Conservation (phyloP, 2,888 invertebrate species). For the Lycocerus yunnanus region DNA sequence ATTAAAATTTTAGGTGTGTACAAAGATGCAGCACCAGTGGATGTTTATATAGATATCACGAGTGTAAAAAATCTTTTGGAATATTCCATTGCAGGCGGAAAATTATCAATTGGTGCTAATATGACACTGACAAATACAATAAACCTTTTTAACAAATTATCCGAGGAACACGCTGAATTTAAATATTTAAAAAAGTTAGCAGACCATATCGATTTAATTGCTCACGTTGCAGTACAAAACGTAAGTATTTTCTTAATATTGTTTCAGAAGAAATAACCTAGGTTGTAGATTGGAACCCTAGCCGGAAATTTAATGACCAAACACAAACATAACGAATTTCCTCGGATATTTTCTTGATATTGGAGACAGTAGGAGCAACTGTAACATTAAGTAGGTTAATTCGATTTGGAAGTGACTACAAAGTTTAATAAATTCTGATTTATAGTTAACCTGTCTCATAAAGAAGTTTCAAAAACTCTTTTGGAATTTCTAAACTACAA, state of each 20-base stretch:
- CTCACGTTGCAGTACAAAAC: constrained; percentile 73
- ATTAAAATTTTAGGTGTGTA: no score
- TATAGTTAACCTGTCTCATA: neutral
- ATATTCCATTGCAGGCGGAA: no score
- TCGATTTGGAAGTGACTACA: neutral
- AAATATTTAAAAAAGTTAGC: constrained; percentile 63
- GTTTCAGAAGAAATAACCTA: neutral
- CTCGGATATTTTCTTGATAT: constrained; percentile 75
- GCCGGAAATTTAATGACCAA: constrained; percentile 76
- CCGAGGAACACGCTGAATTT: constrained; percentile 58
- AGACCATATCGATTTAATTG: constrained; percentile 70
- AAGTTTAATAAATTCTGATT: neutral
- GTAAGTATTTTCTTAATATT: constrained; percentile 55
- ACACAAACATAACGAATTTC: constrained; percentile 68
- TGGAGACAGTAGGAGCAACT: constrained; percentile 64
- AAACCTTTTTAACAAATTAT: no score
- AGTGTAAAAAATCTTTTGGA: no score
- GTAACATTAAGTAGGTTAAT: constrained; percentile 48
- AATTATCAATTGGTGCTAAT: no score
- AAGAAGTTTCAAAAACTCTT: neutral
- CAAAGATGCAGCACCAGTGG: no score
- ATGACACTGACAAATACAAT: no score
- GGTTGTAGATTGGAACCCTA: constrained; percentile 65
- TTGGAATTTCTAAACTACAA: constrained; percentile 49
- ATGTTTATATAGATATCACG: no score